These are phyloP conservation scores for Bradypus variegatus DNA, from an alignment of 2,797 vertebrate genomes.

Conservation along the genomic window DNA sequence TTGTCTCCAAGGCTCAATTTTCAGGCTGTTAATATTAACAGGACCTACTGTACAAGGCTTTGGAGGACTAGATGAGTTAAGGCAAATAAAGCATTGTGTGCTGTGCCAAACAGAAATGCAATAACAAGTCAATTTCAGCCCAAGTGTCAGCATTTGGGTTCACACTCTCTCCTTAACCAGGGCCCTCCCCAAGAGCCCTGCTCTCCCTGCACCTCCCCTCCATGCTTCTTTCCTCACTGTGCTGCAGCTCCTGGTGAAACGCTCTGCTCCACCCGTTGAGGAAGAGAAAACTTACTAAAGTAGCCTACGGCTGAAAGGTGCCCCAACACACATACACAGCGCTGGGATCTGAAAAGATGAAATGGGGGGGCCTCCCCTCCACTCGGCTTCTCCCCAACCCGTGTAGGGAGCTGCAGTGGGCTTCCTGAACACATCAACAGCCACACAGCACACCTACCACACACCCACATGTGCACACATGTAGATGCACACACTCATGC, in stretches of 20 bases:
- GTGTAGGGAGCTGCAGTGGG: neutral
- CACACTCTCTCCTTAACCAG: neutral
- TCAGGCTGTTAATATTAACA: neutral
- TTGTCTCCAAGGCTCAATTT: neutral
- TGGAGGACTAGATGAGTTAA: neutral
- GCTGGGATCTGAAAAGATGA: neutral
- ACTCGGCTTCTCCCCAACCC: neutral
- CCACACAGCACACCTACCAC: no score
- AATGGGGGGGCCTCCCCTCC: neutral
- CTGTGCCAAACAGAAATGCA: neutral
- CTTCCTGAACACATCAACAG: no score
- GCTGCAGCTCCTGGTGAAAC: neutral
- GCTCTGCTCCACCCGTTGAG: neutral
- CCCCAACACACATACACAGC: neutral
- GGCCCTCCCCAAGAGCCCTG: neutral
- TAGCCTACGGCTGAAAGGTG: neutral
- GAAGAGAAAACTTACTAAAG: neutral
- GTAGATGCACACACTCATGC: neutral
- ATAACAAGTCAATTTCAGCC: neutral
- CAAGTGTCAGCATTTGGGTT: no score
- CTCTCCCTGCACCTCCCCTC: neutral
- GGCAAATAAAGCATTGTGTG: neutral
- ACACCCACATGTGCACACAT: neutral
- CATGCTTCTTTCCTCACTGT: no score
- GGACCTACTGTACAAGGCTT: neutral